Percentiles rank a stretch among this genome's conserved stretches.
phyloP scores from a whole-genome alignment of 1,140 invertebrate genomes.

The Bradysia coprophila region DNA sequence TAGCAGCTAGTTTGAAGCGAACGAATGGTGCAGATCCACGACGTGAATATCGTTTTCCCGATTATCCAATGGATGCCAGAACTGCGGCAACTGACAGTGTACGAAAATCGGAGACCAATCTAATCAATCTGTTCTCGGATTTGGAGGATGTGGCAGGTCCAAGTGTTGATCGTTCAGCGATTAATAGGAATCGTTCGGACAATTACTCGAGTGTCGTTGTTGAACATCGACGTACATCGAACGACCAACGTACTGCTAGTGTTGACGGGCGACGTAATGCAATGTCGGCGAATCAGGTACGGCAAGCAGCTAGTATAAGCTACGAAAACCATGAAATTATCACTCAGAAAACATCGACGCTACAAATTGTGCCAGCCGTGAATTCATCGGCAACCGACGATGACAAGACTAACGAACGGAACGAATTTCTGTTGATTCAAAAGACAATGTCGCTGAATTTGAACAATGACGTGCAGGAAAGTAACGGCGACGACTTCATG shows the following conservation, averaged over 20 bases:
- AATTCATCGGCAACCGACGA: conserved; percentile 7
- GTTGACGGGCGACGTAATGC: conserved; percentile 19
- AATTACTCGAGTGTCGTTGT: conserved; percentile 7
- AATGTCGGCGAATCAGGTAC: conserved; percentile 8
- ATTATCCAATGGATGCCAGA: too few species aligned
- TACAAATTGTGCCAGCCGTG: conserved; percentile 1
- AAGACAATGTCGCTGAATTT: conserved; percentile 7
- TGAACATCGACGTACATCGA: conserved; percentile 16
- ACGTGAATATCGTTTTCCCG: too few species aligned
- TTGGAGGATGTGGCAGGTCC: neutral
- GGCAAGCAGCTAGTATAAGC: conserved; percentile 19
- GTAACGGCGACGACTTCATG: neutral
- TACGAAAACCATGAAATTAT: conserved; percentile 24
- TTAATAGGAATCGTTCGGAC: too few species aligned
- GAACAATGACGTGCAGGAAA: neutral
- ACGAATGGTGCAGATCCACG: too few species aligned
- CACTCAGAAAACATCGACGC: conserved; percentile 6
- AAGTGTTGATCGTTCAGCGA: too few species aligned
- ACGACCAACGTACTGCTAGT: conserved; percentile 15
- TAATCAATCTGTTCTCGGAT: conserved; percentile 2
- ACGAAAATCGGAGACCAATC: neutral
- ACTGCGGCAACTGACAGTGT: too few species aligned
- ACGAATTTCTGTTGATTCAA: conserved; percentile 1
- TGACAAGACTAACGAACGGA: conserved; percentile 6
- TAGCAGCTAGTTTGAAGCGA: too few species aligned